Evolutionary conservation across 2,113 vertebrate genomes (phyloP), one percentile per base, ranked within the genome.

Genomic region (Climacteris rufus): DNA sequence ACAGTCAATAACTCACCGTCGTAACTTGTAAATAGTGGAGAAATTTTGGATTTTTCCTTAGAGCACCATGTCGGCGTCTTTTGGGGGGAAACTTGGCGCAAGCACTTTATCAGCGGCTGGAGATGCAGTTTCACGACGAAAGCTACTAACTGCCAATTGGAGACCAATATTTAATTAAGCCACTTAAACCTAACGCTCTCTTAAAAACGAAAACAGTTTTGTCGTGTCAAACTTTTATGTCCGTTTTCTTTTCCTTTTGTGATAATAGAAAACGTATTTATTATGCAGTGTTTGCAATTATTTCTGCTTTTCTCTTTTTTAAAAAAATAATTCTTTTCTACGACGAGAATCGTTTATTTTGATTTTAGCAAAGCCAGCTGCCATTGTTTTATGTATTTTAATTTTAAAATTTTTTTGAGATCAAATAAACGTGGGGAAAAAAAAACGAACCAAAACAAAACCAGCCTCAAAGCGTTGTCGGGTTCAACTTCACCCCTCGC

Each of bases 31-130:
- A 92, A 90, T 88, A 96, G 47, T 92, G 54, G 76, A 39, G 57
- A 81, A 97, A 95, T 92, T 54, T 97, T 96, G 98, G 98, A 90
- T 98, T 98, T 98, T 93, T 57, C 79, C 52, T 78, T n/a, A 53
- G 56, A 59, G 25, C 52, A 45, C 13, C 83, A 15, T 18, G 28
- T 84, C 70, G 90, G 87, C 86, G 71, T 96, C 93, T 95, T 95
- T 61, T 31, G 76, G 56, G 87, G 87, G 90, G 52, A 86, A 95
- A 92, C 88, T 90, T 80, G 90, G 95, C 92, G 95, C 97, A 98
- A 98, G 99, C 99, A 99, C 99, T 99, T 99, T 99, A 99, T 86
- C 96, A 77, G 94, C 95, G 89, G 95, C 97, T 65, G 82, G 90
- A 89, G 86, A 76, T 59, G 90, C 49, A 61, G 85, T 83, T 97